Evolutionary conservation across 2,888 invertebrate genomes (phyloP).

Genomic region (Metalampra italica): DNA sequence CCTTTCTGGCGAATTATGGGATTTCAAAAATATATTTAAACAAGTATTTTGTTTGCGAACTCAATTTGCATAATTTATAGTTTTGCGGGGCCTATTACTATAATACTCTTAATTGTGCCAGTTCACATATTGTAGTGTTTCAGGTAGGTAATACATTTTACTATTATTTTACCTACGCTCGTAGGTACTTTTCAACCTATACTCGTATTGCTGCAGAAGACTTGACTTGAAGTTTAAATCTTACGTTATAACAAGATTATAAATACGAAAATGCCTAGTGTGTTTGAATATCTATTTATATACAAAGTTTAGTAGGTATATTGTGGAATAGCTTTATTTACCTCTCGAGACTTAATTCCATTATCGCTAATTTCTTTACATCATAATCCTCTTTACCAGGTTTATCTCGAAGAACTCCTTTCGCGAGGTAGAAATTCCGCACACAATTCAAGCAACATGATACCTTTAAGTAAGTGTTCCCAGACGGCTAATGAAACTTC

Average conservation of each 20-base stretch:
- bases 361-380: conserved; percentile 25
- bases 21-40: conserved; percentile 1
- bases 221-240: no score
- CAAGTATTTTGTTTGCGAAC: not conserved
- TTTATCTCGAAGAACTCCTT: conserved; percentile 28
- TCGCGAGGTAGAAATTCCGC: conserved; percentile 35
- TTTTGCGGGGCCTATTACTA: not conserved
- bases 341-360: conserved; percentile 5
- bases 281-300: not conserved
- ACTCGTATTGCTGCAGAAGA: no score
- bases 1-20: conserved; percentile 8
- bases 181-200: no score
- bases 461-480: conserved; percentile 60
- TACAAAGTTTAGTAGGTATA: not conserved
- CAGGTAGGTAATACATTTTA: no score
- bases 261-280: no score
- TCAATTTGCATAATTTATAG: conserved; percentile 1
- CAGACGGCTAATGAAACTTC: conserved; percentile 69
- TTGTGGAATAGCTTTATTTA: conserved; percentile 4
- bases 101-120: no score
- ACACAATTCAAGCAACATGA: conserved; percentile 60
- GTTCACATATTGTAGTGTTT: no score
- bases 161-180: no score
- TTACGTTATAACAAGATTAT: no score
- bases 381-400: conserved; percentile 26